Percentiles rank a stretch among this genome's conserved stretches.
Conservation (phyloP, 2,113 vertebrate genomes). For the Psephotus haematonotus region DNA sequence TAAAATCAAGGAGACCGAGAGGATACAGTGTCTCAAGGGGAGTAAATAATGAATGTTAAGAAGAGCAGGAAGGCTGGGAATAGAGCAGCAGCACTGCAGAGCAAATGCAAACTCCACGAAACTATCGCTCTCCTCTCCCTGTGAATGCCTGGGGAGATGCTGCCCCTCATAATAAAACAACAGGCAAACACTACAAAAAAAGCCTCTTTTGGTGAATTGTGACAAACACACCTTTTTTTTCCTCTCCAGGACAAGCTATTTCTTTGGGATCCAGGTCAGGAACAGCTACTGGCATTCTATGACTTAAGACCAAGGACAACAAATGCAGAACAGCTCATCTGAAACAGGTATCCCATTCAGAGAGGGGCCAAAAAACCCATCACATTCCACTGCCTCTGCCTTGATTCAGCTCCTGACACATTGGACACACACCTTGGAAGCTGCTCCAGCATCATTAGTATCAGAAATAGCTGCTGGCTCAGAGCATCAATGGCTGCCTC, state of each 20-base stretch:
- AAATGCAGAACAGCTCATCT: neutral
- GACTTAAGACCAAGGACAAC: neutral
- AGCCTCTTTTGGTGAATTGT: neutral
- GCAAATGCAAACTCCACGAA: slow-evolving; percentile 26
- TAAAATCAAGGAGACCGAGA: slow-evolving; percentile 56
- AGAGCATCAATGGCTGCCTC: neutral
- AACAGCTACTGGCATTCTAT: accelerated
- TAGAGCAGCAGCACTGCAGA: slow-evolving; percentile 16
- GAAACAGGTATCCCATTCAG: neutral
- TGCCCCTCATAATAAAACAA: neutral
- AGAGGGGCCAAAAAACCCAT: neutral
- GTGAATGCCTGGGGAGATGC: neutral
- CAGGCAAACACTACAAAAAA: neutral
- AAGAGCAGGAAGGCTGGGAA: slow-evolving; percentile 22
- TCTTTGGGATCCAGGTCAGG: neutral
- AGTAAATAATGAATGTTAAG: slow-evolving; percentile 61
- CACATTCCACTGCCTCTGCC: neutral
- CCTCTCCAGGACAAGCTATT: neutral
- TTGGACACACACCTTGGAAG: neutral
- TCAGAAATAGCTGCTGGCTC: neutral
- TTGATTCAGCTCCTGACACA: accelerated
- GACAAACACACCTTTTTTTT: neutral
- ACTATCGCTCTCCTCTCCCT: neutral
- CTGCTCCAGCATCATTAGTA: neutral
- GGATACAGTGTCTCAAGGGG: slow-evolving; percentile 14